These are phyloP conservation scores for Choloepus didactylus DNA, from an alignment of 2,797 vertebrate genomes.

Conservation along the genomic window DNA sequence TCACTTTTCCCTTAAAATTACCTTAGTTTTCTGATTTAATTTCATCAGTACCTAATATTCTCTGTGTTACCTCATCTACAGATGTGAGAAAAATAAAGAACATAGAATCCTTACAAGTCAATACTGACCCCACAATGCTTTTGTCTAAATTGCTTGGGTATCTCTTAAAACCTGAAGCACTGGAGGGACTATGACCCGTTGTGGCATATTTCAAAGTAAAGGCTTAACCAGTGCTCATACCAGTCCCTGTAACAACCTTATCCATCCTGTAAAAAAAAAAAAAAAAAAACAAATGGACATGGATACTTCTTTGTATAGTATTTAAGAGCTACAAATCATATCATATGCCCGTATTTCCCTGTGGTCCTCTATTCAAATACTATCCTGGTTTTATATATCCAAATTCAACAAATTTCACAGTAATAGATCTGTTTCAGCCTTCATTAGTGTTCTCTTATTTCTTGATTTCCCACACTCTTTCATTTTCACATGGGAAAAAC, in stretches of 20 bases:
- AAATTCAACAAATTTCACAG: constrained; percentile 27
- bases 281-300: background rate
- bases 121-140: background rate
- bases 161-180: background rate
- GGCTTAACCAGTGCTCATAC: background rate
- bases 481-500: background rate
- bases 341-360: background rate
- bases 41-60: background rate
- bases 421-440: background rate
- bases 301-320: background rate
- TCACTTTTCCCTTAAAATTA: constrained; percentile 14
- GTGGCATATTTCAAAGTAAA: background rate
- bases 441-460: background rate
- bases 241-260: background rate
- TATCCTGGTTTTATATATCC: background rate
- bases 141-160: background rate
- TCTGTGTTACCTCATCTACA: background rate
- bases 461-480: background rate
- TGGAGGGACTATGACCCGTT: background rate
- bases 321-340: background rate
- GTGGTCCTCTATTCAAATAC: background rate
- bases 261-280: background rate
- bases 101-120: background rate
- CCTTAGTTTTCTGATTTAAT: constrained; percentile 33
- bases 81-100: background rate